phyloP scores from a whole-genome alignment of 2,113 vertebrate genomes.

The Anhinga rufa region DNA sequence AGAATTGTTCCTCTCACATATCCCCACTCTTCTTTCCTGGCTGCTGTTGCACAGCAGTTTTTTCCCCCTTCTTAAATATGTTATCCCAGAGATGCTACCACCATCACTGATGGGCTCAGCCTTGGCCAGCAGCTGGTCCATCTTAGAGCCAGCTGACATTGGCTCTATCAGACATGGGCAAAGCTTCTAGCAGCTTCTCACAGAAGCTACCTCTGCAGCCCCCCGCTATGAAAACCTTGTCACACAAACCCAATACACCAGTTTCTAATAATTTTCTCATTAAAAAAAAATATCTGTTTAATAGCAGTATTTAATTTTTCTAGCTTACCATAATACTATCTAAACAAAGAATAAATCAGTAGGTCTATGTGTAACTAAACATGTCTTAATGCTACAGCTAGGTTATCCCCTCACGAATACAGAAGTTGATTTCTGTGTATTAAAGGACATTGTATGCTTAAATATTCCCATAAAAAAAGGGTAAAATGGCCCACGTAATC shows the following conservation, averaged over 20 bases:
- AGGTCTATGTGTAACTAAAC: background rate
- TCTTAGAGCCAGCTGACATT: background rate
- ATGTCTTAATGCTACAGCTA: background rate
- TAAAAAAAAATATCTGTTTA: background rate
- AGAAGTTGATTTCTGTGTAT: background rate
- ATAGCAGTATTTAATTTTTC: background rate
- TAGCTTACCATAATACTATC: background rate
- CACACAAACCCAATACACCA: background rate
- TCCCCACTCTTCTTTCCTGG: background rate
- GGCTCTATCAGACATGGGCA: accelerated
- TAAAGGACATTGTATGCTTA: background rate
- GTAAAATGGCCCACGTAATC: background rate
- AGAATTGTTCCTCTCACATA: background rate
- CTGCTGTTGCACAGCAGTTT: background rate
- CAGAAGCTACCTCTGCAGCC: background rate
- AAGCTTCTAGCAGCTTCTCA: background rate
- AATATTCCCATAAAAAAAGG: background rate
- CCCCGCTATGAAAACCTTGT: background rate
- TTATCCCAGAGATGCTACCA: accelerated
- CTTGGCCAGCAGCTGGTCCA: accelerated
- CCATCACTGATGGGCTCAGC: accelerated
- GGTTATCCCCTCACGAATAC: background rate
- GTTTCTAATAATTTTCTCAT: background rate
- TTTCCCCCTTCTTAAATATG: background rate
- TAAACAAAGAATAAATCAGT: background rate